These are phyloP conservation scores for Invenusta paracnida DNA, from an alignment of 2,888 invertebrate genomes.

Conservation along the genomic window DNA sequence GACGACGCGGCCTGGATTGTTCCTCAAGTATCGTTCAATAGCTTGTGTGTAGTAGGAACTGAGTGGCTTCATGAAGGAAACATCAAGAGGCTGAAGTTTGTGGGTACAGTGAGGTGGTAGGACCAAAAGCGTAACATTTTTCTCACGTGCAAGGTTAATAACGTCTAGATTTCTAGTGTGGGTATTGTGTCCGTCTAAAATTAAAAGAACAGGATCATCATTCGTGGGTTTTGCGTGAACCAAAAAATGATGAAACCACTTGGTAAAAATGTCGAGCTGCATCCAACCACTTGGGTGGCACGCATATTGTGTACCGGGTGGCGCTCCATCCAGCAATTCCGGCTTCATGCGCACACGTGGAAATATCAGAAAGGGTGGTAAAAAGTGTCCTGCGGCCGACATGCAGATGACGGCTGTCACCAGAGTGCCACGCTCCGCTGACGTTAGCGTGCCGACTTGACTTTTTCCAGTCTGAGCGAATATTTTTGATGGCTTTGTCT, in stretches of 20 bases:
- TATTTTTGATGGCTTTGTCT: background rate
- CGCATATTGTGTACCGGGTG: background rate
- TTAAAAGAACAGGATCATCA: background rate
- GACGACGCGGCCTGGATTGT: too few species aligned
- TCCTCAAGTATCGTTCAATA: too few species aligned
- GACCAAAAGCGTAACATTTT: too few species aligned
- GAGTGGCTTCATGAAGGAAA: too few species aligned
- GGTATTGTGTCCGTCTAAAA: background rate
- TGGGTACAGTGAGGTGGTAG: too few species aligned
- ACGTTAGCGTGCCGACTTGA: background rate
- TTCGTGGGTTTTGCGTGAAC: background rate
- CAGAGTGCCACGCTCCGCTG: background rate
- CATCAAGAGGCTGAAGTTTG: too few species aligned
- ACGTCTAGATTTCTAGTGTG: conserved; percentile 6
- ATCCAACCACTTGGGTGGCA: background rate
- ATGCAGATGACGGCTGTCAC: background rate
- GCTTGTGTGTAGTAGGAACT: too few species aligned
- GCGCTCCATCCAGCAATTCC: background rate
- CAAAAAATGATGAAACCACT: background rate
- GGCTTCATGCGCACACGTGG: background rate
- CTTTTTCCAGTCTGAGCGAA: background rate
- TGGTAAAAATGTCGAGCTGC: background rate
- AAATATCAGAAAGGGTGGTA: background rate
- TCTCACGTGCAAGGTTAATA: background rate
- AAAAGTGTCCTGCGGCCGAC: background rate